A percentile compares a stretch with the other conserved stretches of the same genome.
Evolutionary conservation across 2,113 vertebrate genomes (phyloP).

Genomic region (Clupea harengus): DNA sequence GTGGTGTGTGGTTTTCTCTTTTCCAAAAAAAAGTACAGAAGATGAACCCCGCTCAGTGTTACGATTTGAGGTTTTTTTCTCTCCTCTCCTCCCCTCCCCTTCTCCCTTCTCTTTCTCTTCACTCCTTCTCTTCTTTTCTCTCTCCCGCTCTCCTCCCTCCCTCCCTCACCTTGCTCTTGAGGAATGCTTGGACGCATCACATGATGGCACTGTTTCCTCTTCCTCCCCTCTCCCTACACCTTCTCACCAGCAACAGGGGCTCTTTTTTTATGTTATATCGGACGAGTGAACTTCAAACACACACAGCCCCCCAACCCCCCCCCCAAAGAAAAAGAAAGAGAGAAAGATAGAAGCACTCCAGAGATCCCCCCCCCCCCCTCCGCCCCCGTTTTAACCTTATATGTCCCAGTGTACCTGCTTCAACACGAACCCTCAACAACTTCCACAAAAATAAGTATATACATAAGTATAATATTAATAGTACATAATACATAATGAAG

Average conservation of each 20-base stretch:
- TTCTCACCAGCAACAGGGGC: slow-evolving; percentile 56
- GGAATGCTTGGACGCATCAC: slow-evolving; percentile 93
- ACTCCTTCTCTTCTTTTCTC: slow-evolving; percentile 31
- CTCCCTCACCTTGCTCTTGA: slow-evolving; percentile 71
- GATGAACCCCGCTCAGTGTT: not conserved
- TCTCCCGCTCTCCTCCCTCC: slow-evolving; percentile 43
- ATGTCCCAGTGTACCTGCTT: too few species aligned
- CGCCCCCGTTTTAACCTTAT: too few species aligned
- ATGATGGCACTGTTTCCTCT: slow-evolving; percentile 99
- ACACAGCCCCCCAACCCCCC: not conserved
- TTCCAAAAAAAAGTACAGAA: not conserved
- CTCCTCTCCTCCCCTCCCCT: slow-evolving; percentile 6
- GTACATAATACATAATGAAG: too few species aligned
- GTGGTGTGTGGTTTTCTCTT: not conserved
- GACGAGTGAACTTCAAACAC: slow-evolving; percentile 60
- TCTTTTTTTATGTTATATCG: slow-evolving; percentile 71
- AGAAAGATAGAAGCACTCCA: not conserved
- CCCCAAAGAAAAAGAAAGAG: not conserved
- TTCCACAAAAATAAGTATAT: not conserved
- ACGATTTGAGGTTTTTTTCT: slow-evolving; percentile 49
- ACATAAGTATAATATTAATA: not conserved
- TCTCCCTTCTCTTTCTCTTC: slow-evolving; percentile 38
- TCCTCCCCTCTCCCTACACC: slow-evolving; percentile 65
- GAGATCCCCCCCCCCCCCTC: too few species aligned
- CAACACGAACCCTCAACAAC: too few species aligned